Evolutionary conservation across 2,113 vertebrate genomes (phyloP).

Genomic region (Lophochroa leadbeateri): DNA sequence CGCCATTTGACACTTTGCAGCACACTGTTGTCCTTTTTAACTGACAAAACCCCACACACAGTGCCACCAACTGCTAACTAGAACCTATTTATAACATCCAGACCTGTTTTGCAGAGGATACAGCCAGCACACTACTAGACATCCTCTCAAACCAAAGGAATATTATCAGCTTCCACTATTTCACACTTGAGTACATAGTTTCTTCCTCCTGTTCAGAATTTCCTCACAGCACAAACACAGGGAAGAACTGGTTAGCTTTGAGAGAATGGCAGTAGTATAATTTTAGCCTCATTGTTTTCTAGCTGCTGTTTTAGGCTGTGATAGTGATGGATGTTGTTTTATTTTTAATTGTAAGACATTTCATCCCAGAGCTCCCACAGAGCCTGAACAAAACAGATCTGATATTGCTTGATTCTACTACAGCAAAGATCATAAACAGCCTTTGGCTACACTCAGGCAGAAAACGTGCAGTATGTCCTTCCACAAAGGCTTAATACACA

Average conservation of each 20-base stretch:
- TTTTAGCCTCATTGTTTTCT: background rate
- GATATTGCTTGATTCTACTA: background rate
- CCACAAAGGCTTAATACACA: background rate
- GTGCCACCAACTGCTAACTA: background rate
- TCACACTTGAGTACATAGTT: background rate
- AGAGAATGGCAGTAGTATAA: background rate
- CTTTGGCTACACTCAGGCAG: background rate
- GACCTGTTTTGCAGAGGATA: background rate
- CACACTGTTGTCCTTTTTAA: background rate
- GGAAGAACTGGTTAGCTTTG: background rate
- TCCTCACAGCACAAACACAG: background rate
- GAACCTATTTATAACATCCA: background rate
- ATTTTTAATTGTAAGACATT: background rate
- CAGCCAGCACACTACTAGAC: background rate
- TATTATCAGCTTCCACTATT: background rate
- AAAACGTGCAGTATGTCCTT: background rate
- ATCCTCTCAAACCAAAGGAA: background rate
- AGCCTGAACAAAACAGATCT: background rate
- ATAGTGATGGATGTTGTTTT: background rate
- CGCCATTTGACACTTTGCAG: background rate
- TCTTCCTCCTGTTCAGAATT: background rate
- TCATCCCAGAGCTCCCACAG: background rate
- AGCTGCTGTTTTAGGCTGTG: background rate
- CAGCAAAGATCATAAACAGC: background rate
- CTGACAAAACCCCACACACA: background rate